Evolutionary conservation across 2,888 invertebrate genomes (phyloP).

Genomic region (Agrenia bidenticulata): DNA sequence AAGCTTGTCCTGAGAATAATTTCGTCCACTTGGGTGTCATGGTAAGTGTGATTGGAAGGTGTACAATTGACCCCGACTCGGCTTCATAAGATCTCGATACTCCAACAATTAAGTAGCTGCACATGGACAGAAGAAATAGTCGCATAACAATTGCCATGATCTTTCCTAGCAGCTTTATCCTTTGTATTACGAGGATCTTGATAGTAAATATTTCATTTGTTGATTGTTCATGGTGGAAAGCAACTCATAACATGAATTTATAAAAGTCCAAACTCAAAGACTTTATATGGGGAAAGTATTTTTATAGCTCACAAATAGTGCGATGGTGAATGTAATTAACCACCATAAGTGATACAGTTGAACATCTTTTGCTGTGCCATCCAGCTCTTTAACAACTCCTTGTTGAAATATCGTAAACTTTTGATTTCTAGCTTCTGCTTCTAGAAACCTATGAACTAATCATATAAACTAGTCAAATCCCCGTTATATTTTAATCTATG

Average conservation of each 20-base stretch:
- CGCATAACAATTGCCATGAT: slow-evolving; percentile 20
- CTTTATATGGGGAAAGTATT: not conserved
- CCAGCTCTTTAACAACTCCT: not conserved
- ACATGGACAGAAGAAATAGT: slow-evolving; percentile 23
- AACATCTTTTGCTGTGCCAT: too few species aligned
- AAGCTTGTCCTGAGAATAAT: slow-evolving; percentile 29
- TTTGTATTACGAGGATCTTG: slow-evolving; percentile 20
- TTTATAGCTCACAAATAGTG: slow-evolving; percentile 17
- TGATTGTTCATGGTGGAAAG: too few species aligned
- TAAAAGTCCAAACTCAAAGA: not conserved
- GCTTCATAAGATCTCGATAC: slow-evolving; percentile 9
- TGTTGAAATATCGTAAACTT: slow-evolving; percentile 19
- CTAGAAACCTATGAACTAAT: slow-evolving; percentile 24
- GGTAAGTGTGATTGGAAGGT: slow-evolving; percentile 20
- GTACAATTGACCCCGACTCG: slow-evolving; percentile 17
- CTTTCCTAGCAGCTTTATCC: slow-evolving; percentile 16
- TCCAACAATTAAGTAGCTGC: slow-evolving; percentile 23
- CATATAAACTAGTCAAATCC: not conserved
- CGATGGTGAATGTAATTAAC: not conserved
- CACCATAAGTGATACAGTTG: not conserved
- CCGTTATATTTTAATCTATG: not conserved
- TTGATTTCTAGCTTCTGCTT: slow-evolving; percentile 13
- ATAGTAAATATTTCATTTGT: not conserved
- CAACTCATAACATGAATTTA: not conserved
- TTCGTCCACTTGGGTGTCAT: slow-evolving; percentile 30